Base-by-base conservation (phyloP, 1,140 invertebrate genomes). In the Trichonephila clavipes region DNA sequence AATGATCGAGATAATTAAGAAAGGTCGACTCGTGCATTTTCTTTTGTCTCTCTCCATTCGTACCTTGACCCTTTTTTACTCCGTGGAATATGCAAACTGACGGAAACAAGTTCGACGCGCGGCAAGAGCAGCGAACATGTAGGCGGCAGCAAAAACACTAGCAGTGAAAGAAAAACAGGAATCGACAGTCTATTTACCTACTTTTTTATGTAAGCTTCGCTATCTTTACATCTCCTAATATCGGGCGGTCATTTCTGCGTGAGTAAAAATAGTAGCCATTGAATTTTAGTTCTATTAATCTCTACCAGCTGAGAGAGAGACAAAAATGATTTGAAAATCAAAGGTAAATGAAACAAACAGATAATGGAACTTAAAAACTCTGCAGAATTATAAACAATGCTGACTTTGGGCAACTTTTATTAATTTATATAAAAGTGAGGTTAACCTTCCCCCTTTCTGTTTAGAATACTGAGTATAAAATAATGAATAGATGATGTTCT, bases 61-160 rank as follows among this genome's bases (percentile, higher is more conserved):
- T 77, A 77, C 72, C 72, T 77, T 77, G 72, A 77, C 72, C 72
- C 72, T 77, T 77, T 77, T 77, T 77, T 77, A 16, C 34, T 34
- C 72, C 18, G 12, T 18, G 72, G 16, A 77, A 18, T 34, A 77
- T 77, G 28, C 72, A 18, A 40, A 77, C 72, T 40, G 72, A 77
- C 28, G 34, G 34, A 40, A 77, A 77, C 72, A 40, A 77, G 72
- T 77, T 77, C 34, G 72, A 28, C 18, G 14, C 34, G 24, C 28
- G 34, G 28, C 34, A 40, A 40, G 24, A 40, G 40, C 72, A 77
- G 16, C 72, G 14, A 77, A 8, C 12, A 28, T 28, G 72, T 77
- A 34, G 72, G 72, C 4, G 72, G 72, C 7, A 40, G 28, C 7
- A 40, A 77, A 77, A 77, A 77, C 24, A 77, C 34, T 18, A 16